Percentiles rank a stretch among this genome's conserved stretches.
These are phyloP conservation scores for Halcyon smyrnensis DNA, from an alignment of 2,797 vertebrate species.

Conservation along the genomic window DNA sequence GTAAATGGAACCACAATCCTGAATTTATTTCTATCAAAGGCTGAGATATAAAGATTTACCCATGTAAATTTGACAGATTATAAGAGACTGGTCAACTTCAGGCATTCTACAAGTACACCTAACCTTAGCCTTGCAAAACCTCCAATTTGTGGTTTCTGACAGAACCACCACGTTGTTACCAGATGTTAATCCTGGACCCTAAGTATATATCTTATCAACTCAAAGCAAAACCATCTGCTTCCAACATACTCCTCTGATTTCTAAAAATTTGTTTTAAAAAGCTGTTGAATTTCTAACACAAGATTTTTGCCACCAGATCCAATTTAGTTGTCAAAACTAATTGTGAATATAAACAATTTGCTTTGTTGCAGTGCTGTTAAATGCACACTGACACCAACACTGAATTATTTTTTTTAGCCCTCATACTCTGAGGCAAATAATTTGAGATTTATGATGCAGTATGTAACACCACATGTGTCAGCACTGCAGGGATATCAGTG, in stretches of 20 bases:
- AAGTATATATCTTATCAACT: neutral
- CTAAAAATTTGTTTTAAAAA: neutral
- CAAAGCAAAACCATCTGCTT: neutral
- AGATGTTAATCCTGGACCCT: neutral
- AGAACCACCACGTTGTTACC: neutral
- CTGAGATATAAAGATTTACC: neutral
- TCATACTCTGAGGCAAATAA: neutral
- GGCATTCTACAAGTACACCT: neutral
- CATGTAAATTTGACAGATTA: neutral
- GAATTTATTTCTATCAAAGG: neutral
- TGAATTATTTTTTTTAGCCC: neutral
- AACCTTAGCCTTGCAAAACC: neutral
- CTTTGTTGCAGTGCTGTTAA: too few species aligned
- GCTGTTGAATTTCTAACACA: neutral
- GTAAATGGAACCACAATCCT: neutral
- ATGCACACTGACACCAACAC: neutral
- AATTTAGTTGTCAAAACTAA: neutral
- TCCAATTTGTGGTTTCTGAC: accelerated
- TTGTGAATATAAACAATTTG: too few species aligned
- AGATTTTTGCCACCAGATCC: neutral
- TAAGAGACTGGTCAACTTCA: neutral
- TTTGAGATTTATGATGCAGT: neutral
- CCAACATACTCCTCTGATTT: neutral
- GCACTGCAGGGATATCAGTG: neutral
- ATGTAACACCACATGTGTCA: accelerated